Evolutionary conservation across 2,888 invertebrate genomes (phyloP).

Genomic region (Perizoma affinitatum): DNA sequence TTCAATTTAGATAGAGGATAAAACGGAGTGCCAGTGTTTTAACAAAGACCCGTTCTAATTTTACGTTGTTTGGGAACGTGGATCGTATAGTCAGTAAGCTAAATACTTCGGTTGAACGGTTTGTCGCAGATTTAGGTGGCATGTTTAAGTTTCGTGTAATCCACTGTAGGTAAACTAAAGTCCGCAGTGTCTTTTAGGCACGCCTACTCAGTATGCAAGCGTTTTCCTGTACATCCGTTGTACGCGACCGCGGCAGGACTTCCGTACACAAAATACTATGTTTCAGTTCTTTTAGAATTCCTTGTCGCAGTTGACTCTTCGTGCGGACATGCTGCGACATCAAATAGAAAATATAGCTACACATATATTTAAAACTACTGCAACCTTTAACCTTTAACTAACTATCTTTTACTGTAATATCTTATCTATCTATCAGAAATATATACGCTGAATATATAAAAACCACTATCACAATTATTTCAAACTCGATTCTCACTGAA

Average conservation of each 20-base stretch:
- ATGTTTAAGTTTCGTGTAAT: constrained; percentile 81
- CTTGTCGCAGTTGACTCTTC: constrained; percentile 76
- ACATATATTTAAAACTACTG: constrained; percentile 56
- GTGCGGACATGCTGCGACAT: constrained; percentile 74
- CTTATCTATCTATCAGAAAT: too few species aligned
- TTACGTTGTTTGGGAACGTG: constrained; percentile 51
- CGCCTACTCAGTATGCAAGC: constrained; percentile 83
- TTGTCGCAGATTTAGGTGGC: constrained; percentile 76
- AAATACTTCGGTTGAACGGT: constrained; percentile 64
- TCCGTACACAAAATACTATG: constrained; percentile 81
- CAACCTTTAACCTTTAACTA: constrained; percentile 20
- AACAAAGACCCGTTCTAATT: constrained; percentile 46
- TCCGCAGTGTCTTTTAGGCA: constrained; percentile 83
- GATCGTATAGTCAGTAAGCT: constrained; percentile 58
- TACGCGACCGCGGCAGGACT: constrained; percentile 80
- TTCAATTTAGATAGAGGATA: constrained; percentile 46
- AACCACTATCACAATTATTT: too few species aligned
- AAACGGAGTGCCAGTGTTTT: constrained; percentile 43
- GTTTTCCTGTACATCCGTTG: constrained; percentile 82
- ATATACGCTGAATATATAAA: too few species aligned
- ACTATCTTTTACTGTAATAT: too few species aligned
- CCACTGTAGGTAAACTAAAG: constrained; percentile 77
- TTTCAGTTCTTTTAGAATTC: constrained; percentile 80
- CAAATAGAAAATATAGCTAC: constrained; percentile 65
- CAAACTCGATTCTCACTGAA: constrained; percentile 16